Percentiles rank a stretch among this genome's conserved stretches.
These are phyloP conservation scores for Momotus momota DNA, from an alignment of 2,797 vertebrate genomes.

Conservation along the genomic window DNA sequence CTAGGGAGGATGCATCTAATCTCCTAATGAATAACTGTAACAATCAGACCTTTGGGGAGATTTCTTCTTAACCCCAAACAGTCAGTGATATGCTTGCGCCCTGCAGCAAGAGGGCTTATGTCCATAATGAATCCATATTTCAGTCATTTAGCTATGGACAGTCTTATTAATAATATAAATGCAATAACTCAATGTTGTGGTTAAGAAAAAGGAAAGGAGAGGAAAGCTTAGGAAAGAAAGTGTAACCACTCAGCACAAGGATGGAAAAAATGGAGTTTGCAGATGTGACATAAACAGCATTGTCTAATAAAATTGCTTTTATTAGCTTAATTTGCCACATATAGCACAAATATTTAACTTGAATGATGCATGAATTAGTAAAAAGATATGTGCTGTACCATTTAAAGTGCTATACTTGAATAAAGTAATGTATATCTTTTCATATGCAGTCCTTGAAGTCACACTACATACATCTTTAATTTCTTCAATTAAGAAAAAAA, in stretches of 20 bases:
- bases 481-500: slow-evolving; percentile 83
- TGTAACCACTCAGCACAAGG: not conserved
- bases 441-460: slow-evolving; percentile 74
- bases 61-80: slow-evolving; percentile 49
- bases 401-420: slow-evolving; percentile 69
- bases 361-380: slow-evolving; percentile 64
- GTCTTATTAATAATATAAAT: slow-evolving; percentile 56
- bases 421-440: slow-evolving; percentile 78
- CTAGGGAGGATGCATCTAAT: slow-evolving; percentile 37
- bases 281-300: slow-evolving; percentile 46
- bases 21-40: slow-evolving; percentile 51
- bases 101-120: slow-evolving; percentile 24
- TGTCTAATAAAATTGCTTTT: slow-evolving; percentile 52
- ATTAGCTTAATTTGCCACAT: slow-evolving; percentile 67
- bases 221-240: not conserved
- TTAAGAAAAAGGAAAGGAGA: slow-evolving; percentile 4
- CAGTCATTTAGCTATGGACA: slow-evolving; percentile 33
- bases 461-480: slow-evolving; percentile 81
- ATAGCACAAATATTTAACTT: slow-evolving; percentile 62
- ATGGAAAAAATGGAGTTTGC: slow-evolving; percentile 22
- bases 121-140: slow-evolving; percentile 54
- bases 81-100: not conserved
- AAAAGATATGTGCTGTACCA: slow-evolving; percentile 54
- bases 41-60: slow-evolving; percentile 27
- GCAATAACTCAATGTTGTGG: slow-evolving; percentile 15